Conservation (phyloP, 2,113 vertebrate genomes). For the Vimba vimba region DNA sequence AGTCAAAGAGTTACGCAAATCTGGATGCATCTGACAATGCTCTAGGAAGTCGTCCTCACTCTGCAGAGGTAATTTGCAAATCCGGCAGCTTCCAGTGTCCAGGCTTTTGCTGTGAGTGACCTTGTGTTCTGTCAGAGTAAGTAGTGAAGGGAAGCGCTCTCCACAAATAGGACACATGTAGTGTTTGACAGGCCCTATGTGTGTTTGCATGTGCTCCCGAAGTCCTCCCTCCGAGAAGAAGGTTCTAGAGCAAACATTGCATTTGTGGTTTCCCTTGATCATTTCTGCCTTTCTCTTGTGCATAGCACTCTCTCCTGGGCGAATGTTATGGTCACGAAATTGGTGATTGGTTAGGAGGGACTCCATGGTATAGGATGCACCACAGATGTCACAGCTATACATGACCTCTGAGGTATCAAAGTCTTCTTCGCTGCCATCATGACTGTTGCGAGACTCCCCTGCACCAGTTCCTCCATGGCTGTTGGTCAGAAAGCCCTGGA, state of each 20-base stretch:
- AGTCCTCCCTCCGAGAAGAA: slow-evolving; percentile 98
- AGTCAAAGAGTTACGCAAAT: slow-evolving; percentile 95
- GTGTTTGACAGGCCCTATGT: slow-evolving; percentile 97
- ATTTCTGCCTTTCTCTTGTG: slow-evolving; percentile 95
- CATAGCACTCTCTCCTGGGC: slow-evolving; percentile 93
- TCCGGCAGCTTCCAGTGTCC: slow-evolving; percentile 96
- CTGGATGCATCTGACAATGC: slow-evolving; percentile 99
- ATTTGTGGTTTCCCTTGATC: slow-evolving; percentile 98
- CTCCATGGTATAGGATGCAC: slow-evolving; percentile 98
- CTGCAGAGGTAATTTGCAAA: slow-evolving; percentile 97
- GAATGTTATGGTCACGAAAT: slow-evolving; percentile 96
- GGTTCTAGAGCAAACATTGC: slow-evolving; percentile 96
- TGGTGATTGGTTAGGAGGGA: slow-evolving; percentile 96
- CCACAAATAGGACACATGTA: slow-evolving; percentile 99
- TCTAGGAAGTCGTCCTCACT: slow-evolving; percentile 98
- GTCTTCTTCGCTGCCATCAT: slow-evolving; percentile 91
- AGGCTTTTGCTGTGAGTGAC: slow-evolving; percentile 99
- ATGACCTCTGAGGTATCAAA: slow-evolving; percentile 92
- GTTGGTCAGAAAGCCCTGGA: slow-evolving; percentile 89
- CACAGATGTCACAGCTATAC: slow-evolving; percentile 97
- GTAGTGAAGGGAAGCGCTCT: slow-evolving; percentile 94
- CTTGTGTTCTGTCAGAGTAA: slow-evolving; percentile 98
- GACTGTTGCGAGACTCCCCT: slow-evolving; percentile 88
- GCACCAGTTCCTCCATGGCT: slow-evolving; percentile 79
- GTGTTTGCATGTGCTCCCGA: slow-evolving; percentile 97